phyloP scores from a whole-genome alignment of 2,797 vertebrate genomes.

The Coendou prehensilis region DNA sequence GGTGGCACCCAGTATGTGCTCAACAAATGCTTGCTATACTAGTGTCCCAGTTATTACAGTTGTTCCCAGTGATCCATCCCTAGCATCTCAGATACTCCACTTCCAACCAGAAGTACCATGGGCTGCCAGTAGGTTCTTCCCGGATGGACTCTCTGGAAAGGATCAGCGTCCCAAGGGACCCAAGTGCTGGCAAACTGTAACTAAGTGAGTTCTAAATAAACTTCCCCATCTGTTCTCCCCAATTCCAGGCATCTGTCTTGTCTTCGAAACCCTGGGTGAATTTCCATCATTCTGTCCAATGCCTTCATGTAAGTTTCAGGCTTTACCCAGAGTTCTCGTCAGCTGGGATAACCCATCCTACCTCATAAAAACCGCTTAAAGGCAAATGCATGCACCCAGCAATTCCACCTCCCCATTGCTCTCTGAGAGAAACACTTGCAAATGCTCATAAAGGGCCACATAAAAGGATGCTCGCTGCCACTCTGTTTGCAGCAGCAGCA shows the following conservation, averaged over 20 bases:
- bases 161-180: background rate
- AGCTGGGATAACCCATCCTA: background rate
- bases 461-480: background rate
- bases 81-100: background rate
- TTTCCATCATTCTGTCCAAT: background rate
- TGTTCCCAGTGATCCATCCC: background rate
- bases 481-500: background rate
- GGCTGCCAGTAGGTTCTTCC: background rate
- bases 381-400: background rate
- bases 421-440: constrained; percentile 8
- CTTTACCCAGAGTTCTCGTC: background rate
- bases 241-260: background rate
- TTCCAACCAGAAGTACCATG: background rate
- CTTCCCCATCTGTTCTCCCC: background rate
- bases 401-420: background rate
- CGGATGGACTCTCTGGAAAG: background rate
- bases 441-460: background rate
- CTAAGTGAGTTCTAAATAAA: background rate
- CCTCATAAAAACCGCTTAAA: constrained; percentile 54
- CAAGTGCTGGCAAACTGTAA: background rate
- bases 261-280: background rate
- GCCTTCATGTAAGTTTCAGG: background rate
- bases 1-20: background rate
- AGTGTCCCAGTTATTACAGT: rapidly evolving
- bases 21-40: rapidly evolving